Evolutionary conservation across 1,140 invertebrate species (phyloP).

Genomic region (Calosoma granatense): DNA sequence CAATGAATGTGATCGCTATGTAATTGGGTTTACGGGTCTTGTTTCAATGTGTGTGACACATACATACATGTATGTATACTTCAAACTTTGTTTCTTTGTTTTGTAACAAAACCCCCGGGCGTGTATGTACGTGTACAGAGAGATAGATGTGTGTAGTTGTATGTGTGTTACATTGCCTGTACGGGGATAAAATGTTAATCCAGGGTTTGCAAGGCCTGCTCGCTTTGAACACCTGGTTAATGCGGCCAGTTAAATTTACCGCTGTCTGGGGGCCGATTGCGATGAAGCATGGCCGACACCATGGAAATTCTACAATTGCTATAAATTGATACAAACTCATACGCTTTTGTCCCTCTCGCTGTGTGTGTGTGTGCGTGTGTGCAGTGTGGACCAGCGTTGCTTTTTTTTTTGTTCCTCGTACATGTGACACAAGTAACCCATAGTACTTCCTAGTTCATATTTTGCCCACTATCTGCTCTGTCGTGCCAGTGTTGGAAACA

Average conservation of each 20-base stretch:
- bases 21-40: no score
- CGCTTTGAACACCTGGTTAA: slow-evolving; percentile 3
- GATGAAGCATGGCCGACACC: background rate
- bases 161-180: background rate
- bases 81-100: no score
- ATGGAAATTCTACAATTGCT: slow-evolving; percentile 8
- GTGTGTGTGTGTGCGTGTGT: background rate
- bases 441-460: slow-evolving; percentile 4
- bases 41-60: no score
- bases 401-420: background rate
- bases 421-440: background rate
- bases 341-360: background rate
- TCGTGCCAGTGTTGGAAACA: background rate
- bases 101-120: no score
- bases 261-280: slow-evolving; percentile 1
- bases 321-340: slow-evolving; percentile 5
- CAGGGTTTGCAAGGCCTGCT: background rate
- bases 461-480: background rate
- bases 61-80: no score
- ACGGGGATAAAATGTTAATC: slow-evolving; percentile 5
- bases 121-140: background rate
- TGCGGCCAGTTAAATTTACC: slow-evolving; percentile 7
- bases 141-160: background rate
- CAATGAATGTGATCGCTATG: no score
- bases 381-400: background rate